phyloP scores from a whole-genome alignment of 2,113 vertebrate species.

The Vombatus ursinus region DNA sequence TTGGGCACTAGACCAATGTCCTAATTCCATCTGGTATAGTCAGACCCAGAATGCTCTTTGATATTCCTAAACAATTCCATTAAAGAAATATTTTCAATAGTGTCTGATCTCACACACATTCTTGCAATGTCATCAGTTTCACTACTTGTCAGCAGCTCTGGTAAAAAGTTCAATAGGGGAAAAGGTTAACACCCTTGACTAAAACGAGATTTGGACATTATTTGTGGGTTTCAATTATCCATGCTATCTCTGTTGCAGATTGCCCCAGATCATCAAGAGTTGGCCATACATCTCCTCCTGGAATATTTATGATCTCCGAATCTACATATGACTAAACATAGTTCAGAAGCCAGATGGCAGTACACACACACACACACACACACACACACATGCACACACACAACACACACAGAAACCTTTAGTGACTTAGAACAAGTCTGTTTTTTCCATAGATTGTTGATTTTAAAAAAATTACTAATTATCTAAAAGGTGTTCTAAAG shows the following conservation, averaged over 20 bases:
- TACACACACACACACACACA: neutral
- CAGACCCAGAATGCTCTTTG: neutral
- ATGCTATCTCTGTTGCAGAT: neutral
- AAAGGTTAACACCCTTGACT: neutral
- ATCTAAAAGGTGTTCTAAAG: neutral
- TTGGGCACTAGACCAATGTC: neutral
- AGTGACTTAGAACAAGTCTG: neutral
- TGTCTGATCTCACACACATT: neutral
- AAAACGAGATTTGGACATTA: slow-evolving; percentile 10
- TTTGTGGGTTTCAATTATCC: neutral
- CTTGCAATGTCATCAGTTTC: slow-evolving; percentile 18
- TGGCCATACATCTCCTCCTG: slow-evolving; percentile 6
- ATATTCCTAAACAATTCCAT: neutral
- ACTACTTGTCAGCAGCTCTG: slow-evolving; percentile 25
- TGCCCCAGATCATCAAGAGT: neutral
- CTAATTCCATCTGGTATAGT: neutral
- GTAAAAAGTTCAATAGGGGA: neutral
- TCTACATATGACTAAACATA: neutral
- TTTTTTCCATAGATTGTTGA: neutral
- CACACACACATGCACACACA: neutral
- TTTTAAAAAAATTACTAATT: neutral
- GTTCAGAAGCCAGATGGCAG: slow-evolving; percentile 18
- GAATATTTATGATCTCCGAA: slow-evolving; percentile 41
- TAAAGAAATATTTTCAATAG: neutral
- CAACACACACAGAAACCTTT: neutral